Evolutionary conservation across 2,797 vertebrate species (phyloP), one percentile per base, ranked within the genome.

Genomic region (Phrynocephalus vlangalii): DNA sequence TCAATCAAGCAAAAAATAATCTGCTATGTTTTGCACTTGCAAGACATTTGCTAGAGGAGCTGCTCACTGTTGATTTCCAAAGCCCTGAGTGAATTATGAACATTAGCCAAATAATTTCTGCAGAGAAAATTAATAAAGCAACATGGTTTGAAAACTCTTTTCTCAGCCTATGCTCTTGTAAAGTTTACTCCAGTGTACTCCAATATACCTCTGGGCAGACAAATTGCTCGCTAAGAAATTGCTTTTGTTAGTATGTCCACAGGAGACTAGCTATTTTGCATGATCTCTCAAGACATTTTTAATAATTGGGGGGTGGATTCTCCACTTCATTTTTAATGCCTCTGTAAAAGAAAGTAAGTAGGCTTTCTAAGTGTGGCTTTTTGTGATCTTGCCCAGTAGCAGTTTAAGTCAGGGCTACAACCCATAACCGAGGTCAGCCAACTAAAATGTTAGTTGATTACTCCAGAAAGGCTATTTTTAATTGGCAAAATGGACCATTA

Each of bases 291-390:
- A 90, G 95, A 87, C 94, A 89, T 94, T 95, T 95, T 92, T 93
- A 96, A 94, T 93, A 95, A 94, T 95, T 96, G 93, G 86, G 38
- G 38, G 38, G 96, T 94, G 95, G 96, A 95, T 96, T 96, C 92
- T 95, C 83, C 87, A 89, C 80, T 94, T 95, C 94, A 70, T 95
- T 96, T 96, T 93, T 95, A 94, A 94, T 90, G 87, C 88, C 92
- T 94, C 88, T 90, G 85, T 50, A 88, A 91, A 94, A 87, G 94
- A 94, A 93, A 89, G 22, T 84, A 92, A 91, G 76, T 87, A 94
- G 93, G 92, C 80, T 26, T 28, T 93, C 92, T 88, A 85, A 94
- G 91, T 93, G 92, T 89, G 92, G 50, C 82, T 91, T 82, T 94
- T 91, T 90, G 92, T 94, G 93, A 82, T 90, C 89, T 78, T 90